These are phyloP conservation scores for Neuroscelio doddi DNA, from an alignment of 2,888 invertebrate genomes.

Conservation along the genomic window DNA sequence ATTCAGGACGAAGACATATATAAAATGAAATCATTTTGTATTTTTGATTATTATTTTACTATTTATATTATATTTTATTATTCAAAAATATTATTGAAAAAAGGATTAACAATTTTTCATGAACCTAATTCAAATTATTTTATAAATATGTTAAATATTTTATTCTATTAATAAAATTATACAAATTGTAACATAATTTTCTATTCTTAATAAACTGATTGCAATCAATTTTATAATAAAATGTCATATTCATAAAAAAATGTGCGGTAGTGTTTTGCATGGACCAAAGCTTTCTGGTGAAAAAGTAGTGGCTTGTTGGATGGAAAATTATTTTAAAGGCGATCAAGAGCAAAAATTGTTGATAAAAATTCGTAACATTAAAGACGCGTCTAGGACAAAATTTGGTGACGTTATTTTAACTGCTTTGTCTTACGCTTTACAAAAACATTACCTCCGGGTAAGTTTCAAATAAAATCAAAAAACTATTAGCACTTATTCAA, in stretches of 20 bases:
- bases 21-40: too few species aligned
- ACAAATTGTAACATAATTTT: too few species aligned
- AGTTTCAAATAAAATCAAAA: neutral
- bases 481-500: too few species aligned
- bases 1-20: too few species aligned
- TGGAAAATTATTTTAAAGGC: slow-evolving; percentile 40
- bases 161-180: too few species aligned
- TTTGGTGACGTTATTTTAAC: slow-evolving; percentile 73
- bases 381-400: slow-evolving; percentile 59
- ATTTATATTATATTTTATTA: too few species aligned
- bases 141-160: too few species aligned
- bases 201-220: neutral
- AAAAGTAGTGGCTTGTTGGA: slow-evolving; percentile 64
- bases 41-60: too few species aligned
- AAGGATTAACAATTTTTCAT: too few species aligned
- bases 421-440: slow-evolving; percentile 73
- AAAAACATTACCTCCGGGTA: slow-evolving; percentile 66
- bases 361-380: slow-evolving; percentile 56
- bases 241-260: neutral
- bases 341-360: slow-evolving; percentile 66
- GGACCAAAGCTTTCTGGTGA: slow-evolving; percentile 71
- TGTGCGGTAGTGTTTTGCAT: slow-evolving; percentile 69
- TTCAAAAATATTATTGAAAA: too few species aligned
- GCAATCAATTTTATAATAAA: neutral
- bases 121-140: too few species aligned